Conservation (phyloP, 2,797 vertebrate species). For the Bryconaethiops microstoma region DNA sequence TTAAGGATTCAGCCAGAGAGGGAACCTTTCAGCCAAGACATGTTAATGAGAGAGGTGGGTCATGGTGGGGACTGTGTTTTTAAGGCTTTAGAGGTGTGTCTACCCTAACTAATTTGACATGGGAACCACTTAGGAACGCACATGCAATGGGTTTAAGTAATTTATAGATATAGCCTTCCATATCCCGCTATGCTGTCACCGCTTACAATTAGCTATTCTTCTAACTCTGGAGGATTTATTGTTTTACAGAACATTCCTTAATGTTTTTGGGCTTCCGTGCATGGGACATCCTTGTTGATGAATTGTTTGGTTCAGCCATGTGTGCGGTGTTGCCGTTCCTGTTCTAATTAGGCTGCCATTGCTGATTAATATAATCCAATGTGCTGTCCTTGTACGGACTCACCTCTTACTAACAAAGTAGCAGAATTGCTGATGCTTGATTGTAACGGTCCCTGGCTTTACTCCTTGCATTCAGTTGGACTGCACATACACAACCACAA, state of each 20-base stretch:
- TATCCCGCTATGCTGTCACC: conserved; percentile 1
- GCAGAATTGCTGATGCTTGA: not conserved
- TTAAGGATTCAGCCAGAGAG: not conserved
- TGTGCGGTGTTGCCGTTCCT: conserved; percentile 25
- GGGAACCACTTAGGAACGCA: not conserved
- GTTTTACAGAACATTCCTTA: conserved; percentile 37
- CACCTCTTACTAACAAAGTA: not conserved
- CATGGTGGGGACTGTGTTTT: not conserved
- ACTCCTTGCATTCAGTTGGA: not conserved
- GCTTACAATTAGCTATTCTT: conserved; percentile 33
- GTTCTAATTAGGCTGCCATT: conserved; percentile 53
- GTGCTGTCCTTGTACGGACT: conserved; percentile 23
- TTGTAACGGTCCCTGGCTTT: not conserved
- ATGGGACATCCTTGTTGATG: conserved; percentile 35
- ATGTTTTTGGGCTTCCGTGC: conserved; percentile 29
- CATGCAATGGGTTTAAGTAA: conserved; percentile 23
- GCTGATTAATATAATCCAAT: conserved; percentile 50
- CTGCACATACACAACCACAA: not conserved
- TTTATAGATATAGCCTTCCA: conserved; percentile 32
- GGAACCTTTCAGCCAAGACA: not conserved
- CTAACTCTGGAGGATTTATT: conserved; percentile 42
- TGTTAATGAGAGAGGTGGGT: conserved; percentile 10
- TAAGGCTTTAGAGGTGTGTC: conserved; percentile 16
- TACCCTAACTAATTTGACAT: not conserved
- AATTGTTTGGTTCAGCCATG: conserved; percentile 37